These are phyloP conservation scores for Campoplex capitator DNA, from an alignment of 2,888 invertebrate genomes.

Conservation along the genomic window DNA sequence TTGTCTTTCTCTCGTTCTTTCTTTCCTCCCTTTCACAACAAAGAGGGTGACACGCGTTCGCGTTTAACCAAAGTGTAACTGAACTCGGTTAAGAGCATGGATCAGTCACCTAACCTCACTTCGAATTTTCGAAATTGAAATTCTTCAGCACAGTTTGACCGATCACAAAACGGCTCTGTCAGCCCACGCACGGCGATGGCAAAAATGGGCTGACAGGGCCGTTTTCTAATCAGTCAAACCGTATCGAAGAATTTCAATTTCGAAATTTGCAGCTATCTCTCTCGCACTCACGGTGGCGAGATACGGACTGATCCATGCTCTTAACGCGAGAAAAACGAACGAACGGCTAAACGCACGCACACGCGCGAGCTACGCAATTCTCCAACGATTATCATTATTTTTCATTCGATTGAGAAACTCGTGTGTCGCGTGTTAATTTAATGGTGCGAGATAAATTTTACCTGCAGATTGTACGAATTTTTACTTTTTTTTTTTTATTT, in stretches of 20 bases:
- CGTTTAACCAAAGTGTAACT: slow-evolving; percentile 27
- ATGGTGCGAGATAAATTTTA: slow-evolving; percentile 7
- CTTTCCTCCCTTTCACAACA: slow-evolving; percentile 18
- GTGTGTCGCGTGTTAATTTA: slow-evolving; percentile 19
- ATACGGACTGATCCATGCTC: no score
- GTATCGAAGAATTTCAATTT: no score
- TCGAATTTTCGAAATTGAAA: no score
- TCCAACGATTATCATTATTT: slow-evolving; percentile 29
- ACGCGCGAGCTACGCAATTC: slow-evolving; percentile 10
- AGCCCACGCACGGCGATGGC: no score
- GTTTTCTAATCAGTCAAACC: no score
- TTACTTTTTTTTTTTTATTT: not conserved
- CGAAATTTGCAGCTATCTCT: no score
- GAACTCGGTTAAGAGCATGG: slow-evolving; percentile 5
- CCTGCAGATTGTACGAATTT: not conserved
- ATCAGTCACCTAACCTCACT: no score
- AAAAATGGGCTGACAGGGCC: no score
- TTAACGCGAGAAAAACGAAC: slow-evolving; percentile 6
- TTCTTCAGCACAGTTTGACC: no score
- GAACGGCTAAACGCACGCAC: slow-evolving; percentile 2
- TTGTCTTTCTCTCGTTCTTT: slow-evolving; percentile 17
- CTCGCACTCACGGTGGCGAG: no score
- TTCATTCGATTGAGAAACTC: slow-evolving; percentile 22
- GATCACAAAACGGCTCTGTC: no score
- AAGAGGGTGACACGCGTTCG: slow-evolving; percentile 24